A percentile compares a stretch with the other conserved stretches of the same genome.
phyloP scores from a whole-genome alignment of 2,888 invertebrate species.

The Enoplolaimus lenunculus region DNA sequence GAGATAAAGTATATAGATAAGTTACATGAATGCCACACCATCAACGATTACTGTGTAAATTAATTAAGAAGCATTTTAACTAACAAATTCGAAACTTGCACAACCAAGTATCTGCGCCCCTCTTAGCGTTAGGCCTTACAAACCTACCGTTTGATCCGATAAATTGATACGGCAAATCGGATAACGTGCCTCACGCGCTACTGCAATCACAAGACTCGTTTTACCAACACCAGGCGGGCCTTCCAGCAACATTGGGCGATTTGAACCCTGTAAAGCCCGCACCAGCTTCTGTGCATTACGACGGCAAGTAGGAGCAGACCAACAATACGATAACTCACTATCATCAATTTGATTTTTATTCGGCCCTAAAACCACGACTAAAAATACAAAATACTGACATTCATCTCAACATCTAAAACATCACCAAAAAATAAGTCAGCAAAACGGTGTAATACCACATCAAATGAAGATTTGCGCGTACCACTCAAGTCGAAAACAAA shows the following conservation, averaged over 20 bases:
- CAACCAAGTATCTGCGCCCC: no score
- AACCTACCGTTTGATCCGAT: conserved; percentile 90
- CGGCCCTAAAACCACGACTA: background rate
- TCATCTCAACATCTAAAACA: background rate
- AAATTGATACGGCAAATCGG: conserved; percentile 80
- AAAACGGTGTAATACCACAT: background rate
- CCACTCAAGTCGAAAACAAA: no score
- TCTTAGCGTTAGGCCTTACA: no score
- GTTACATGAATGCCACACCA: background rate
- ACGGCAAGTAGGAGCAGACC: conserved; percentile 45
- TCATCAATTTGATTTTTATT: conserved; percentile 27
- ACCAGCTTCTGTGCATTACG: conserved; percentile 68
- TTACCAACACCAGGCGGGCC: conserved; percentile 93
- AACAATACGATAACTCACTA: conserved; percentile 31
- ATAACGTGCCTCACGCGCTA: conserved; percentile 69
- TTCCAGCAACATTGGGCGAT: conserved; percentile 75
- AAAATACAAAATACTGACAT: background rate
- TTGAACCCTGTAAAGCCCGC: conserved; percentile 62
- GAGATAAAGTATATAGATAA: background rate
- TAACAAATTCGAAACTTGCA: no score
- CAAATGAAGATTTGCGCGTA: no score
- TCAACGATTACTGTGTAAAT: background rate
- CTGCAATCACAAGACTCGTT: conserved; percentile 76
- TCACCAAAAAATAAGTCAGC: background rate
- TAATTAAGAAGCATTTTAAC: no score